Conservation (phyloP, 2,113 vertebrate species). For the Ciconia maguari region DNA sequence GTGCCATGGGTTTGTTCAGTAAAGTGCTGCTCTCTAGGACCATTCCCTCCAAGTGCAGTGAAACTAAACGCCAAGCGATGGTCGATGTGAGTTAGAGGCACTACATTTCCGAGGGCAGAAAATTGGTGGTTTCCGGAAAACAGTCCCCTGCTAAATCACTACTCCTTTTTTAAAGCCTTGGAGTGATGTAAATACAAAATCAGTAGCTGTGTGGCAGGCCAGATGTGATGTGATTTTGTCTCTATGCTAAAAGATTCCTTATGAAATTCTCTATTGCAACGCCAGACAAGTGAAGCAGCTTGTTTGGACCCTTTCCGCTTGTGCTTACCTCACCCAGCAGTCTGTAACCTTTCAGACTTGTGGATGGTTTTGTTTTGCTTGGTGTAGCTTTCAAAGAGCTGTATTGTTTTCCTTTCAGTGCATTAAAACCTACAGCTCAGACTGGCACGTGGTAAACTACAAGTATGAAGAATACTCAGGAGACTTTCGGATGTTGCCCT, state of each 20-base stretch:
- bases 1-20: not conserved
- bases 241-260: not conserved
- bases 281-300: not conserved
- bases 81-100: fast-evolving
- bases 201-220: not conserved
- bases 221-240: not conserved
- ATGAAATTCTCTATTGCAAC: not conserved
- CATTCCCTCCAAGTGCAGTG: not conserved
- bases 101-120: not conserved
- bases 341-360: not conserved
- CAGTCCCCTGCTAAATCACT: not conserved
- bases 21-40: not conserved
- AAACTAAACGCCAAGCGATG: fast-evolving
- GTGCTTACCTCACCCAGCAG: not conserved
- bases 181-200: not conserved
- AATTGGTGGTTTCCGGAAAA: not conserved
- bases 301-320: not conserved
- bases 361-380: not conserved
- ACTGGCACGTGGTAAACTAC: constrained; percentile 94
- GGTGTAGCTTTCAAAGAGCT: not conserved
- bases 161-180: not conserved
- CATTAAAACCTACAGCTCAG: constrained; percentile 95
- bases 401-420: constrained; percentile 81
- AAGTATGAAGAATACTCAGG: constrained; percentile 97
- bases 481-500: constrained; percentile 93